A percentile compares a stretch with the other conserved stretches of the same genome.
phyloP scores from a whole-genome alignment of 2,113 vertebrate genomes.

The Sturnira hondurensis region DNA sequence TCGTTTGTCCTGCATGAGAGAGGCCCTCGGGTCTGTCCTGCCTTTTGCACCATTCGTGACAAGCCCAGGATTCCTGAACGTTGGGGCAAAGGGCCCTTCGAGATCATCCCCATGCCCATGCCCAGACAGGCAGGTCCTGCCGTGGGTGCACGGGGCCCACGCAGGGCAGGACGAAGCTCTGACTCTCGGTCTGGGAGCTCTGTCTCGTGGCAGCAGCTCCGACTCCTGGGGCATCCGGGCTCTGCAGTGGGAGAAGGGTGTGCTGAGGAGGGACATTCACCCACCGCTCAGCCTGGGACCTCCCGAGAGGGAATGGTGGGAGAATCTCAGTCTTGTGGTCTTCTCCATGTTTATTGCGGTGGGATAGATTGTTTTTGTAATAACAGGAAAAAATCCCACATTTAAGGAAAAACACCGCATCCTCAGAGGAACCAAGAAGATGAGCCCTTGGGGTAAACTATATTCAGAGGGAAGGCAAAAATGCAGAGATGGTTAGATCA shows the following conservation, averaged over 20 bases:
- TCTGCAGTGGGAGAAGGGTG: too few relatives aligned
- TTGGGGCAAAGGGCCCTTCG: background rate
- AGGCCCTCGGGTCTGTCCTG: background rate
- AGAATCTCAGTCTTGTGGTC: background rate
- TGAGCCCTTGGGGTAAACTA: background rate
- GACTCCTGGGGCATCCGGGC: accelerated
- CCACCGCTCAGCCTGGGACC: background rate
- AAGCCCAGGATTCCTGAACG: background rate
- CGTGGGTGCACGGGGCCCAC: background rate
- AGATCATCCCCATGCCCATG: background rate
- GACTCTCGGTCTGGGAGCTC: background rate
- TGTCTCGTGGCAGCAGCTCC: background rate
- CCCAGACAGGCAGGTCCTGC: background rate
- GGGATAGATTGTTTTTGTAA: conserved; percentile 22
- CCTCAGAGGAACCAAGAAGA: background rate
- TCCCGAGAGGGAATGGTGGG: background rate
- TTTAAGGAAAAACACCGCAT: background rate
- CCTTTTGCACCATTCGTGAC: background rate
- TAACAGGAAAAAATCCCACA: background rate
- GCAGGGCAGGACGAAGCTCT: accelerated
- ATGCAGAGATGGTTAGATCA: background rate
- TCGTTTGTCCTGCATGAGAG: background rate
- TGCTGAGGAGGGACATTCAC: accelerated
- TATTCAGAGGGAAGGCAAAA: background rate
- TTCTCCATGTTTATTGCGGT: background rate